Evolutionary conservation across 2,888 invertebrate species (phyloP), one percentile per base, ranked within the genome.

Genomic region (Girardia tigrina): DNA sequence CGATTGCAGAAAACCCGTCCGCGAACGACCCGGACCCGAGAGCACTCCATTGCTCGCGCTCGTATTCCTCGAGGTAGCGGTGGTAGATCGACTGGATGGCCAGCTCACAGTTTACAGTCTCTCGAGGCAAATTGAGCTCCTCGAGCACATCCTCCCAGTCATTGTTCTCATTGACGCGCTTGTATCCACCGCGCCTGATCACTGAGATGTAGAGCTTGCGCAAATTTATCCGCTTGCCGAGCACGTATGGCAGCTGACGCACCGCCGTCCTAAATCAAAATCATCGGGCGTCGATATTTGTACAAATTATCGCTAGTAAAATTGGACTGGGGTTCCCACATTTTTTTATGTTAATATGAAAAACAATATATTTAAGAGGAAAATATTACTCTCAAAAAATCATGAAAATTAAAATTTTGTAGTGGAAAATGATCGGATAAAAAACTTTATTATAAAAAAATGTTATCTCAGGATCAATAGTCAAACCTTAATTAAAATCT

Each of bases 1-100:
- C n/a, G n/a, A n/a, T n/a, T n/a, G n/a, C n/a, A 16, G 56, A 56
- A 56, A 20, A 56, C 6, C 56, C 23, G 4, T 56, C 56, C 4
- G 56, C 56, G 23, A 20, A 56, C 4, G 23, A n/a, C 2, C 56
- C 56, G 23, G 56, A 56, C n/a, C 56, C 23, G 4, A 56, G n/a
- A 20, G 56, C 56, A 56, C 23, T 56, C 56, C 56, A 56, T 56
- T 56, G 56, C n/a, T 56, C 56, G n/a, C 56, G n/a, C 23, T 56
- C 56, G n/a, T 56, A 56, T 56, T 56, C 56, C 23, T 56, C 56
- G n/a, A 56, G 56, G n/a, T 56, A 56, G 4, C 56, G 56, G 23
- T 56, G 56, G 23, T 56, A 56, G 4, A 56, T 56, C n/a, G 56
- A 56, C 23, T 56, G 56, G 23, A 56, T 56, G 23, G 56, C 56